Evolutionary conservation across 2,888 invertebrate species (phyloP).

Genomic region (Phortica okadai): DNA sequence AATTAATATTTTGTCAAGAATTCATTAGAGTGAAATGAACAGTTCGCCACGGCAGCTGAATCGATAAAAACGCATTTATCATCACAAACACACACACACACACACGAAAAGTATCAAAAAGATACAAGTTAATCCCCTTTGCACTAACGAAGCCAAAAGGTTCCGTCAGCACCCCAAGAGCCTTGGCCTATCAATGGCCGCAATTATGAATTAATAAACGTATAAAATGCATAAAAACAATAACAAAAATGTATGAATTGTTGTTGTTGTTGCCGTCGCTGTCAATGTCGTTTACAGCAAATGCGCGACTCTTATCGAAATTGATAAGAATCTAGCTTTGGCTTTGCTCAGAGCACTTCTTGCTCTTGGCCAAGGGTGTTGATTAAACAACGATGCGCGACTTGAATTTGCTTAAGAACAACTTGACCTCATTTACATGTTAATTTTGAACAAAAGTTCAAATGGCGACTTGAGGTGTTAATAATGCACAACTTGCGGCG

Average conservation of each 20-base stretch:
- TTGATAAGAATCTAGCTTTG: conserved; percentile 30
- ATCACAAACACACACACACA: conserved; percentile 35
- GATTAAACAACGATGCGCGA: conserved; percentile 13
- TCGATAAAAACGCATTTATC: conserved; percentile 56
- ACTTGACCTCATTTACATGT: conserved; percentile 51
- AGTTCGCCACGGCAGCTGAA: conserved; percentile 50
- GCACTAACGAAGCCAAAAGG: conserved; percentile 40
- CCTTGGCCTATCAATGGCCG: conserved; percentile 3
- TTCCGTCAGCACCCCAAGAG: conserved; percentile 40
- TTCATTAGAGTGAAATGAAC: conserved; percentile 11
- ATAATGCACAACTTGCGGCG: conserved; percentile 56
- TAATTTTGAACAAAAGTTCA: conserved; percentile 20
- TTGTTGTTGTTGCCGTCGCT: conserved; percentile 46
- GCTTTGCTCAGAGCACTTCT: neutral
- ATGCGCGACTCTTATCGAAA: conserved; percentile 34
- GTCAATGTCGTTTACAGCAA: conserved; percentile 41
- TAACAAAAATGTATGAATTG: neutral
- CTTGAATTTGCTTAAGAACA: conserved; percentile 18
- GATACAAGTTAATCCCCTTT: conserved; percentile 62
- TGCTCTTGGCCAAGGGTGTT: conserved; percentile 12
- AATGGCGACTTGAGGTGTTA: conserved; percentile 62
- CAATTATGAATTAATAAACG: conserved; percentile 65
- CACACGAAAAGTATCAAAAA: conserved; percentile 39
- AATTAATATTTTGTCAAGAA: conserved; percentile 58
- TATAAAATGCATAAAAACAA: conserved; percentile 45